phyloP scores from a whole-genome alignment of 2,113 vertebrate species.

The Morone saxatilis region DNA sequence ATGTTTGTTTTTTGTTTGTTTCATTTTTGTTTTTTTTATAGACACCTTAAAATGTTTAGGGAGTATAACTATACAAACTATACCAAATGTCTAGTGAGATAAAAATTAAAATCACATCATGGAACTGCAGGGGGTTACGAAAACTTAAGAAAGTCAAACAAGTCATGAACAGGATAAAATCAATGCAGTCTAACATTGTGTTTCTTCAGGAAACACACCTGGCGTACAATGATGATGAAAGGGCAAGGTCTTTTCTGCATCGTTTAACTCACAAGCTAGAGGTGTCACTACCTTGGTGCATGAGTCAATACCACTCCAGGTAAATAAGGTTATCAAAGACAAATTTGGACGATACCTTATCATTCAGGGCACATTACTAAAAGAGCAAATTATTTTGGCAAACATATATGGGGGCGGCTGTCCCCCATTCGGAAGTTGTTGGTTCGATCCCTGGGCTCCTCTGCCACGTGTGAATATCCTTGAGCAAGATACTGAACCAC shows the following conservation, averaged over 20 bases:
- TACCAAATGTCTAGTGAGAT: too few relatives aligned
- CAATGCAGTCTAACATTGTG: background rate
- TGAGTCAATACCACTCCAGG: background rate
- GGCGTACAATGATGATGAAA: background rate
- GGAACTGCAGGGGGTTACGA: background rate
- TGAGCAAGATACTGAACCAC: too few relatives aligned
- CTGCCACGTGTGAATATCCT: too few relatives aligned
- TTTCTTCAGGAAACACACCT: background rate
- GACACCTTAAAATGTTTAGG: too few relatives aligned
- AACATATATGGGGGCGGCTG: background rate
- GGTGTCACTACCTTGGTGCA: background rate
- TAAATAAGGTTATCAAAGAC: background rate
- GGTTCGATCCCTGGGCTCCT: too few relatives aligned
- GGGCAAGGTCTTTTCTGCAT: background rate
- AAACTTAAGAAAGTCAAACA: background rate
- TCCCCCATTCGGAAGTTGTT: too few relatives aligned
- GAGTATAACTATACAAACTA: too few relatives aligned
- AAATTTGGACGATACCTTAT: background rate
- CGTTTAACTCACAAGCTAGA: background rate
- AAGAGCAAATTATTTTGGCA: background rate
- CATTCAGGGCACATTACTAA: background rate
- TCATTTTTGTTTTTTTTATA: too few relatives aligned
- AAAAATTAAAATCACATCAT: background rate
- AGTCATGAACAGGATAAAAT: background rate
- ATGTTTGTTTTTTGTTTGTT: too few relatives aligned